Evolutionary conservation across 1,140 invertebrate species (phyloP).

Genomic region (Aphidius gifuensis): DNA sequence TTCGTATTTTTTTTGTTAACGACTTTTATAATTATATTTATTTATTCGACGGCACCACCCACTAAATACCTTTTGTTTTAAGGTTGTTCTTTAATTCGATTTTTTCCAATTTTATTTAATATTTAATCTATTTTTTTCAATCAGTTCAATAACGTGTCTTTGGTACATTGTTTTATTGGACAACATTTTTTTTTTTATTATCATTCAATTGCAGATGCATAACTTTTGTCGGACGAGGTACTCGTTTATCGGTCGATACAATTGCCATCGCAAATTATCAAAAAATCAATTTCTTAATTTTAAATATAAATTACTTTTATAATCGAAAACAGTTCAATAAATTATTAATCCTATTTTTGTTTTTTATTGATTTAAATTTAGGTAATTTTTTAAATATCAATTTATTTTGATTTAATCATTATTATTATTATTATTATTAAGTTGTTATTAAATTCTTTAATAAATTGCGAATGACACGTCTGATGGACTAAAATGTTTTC

Average conservation of each 20-base stretch:
- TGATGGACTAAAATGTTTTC: not conserved
- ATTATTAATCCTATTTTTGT: not conserved
- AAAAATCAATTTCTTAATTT: not conserved
- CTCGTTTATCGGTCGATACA: slow-evolving; percentile 36
- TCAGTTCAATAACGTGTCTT: slow-evolving; percentile 50
- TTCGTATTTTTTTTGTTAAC: not conserved
- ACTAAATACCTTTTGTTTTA: not conserved
- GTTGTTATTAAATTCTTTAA: not conserved
- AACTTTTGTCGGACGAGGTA: slow-evolving; percentile 32
- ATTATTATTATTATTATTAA: not conserved
- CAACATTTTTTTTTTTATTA: slow-evolving; percentile 39
- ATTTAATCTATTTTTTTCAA: slow-evolving; percentile 36
- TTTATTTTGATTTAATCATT: not conserved
- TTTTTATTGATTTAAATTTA: not conserved
- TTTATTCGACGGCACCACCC: not conserved
- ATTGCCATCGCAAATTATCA: slow-evolving; percentile 17
- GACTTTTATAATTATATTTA: not conserved
- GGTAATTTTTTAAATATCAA: no score
- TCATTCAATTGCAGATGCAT: not conserved
- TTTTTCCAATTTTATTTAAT: slow-evolving; percentile 21
- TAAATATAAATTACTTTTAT: no score
- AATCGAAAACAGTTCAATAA: no score
- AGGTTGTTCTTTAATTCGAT: slow-evolving; percentile 1
- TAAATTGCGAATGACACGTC: no score
- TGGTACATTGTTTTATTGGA: slow-evolving; percentile 51